These are phyloP conservation scores for Marmota monax DNA, from an alignment of 2,113 vertebrate species.

Conservation along the genomic window DNA sequence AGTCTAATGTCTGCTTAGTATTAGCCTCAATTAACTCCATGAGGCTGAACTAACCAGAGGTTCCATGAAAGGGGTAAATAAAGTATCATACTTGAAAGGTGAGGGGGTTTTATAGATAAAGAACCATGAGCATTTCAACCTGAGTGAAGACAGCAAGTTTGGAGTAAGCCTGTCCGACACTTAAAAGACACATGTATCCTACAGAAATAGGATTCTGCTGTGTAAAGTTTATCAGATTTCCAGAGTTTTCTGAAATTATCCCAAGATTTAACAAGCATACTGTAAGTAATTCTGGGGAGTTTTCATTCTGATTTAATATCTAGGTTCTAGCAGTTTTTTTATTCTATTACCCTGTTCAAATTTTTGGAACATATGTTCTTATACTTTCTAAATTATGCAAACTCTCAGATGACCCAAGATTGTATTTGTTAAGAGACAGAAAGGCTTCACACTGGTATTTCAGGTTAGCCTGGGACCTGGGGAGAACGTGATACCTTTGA, in stretches of 20 bases:
- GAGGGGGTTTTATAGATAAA: background rate
- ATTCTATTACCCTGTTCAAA: background rate
- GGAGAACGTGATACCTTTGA: slow-evolving; percentile 55
- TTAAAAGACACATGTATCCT: background rate
- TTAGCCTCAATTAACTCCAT: background rate
- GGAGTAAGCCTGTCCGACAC: background rate
- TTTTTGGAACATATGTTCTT: background rate
- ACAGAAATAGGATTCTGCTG: background rate
- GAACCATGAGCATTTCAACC: background rate
- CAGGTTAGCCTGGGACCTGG: background rate
- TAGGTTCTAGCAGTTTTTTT: background rate
- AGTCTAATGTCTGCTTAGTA: background rate
- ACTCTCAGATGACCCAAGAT: background rate
- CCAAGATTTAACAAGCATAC: background rate
- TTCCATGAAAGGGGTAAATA: background rate
- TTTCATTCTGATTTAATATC: background rate
- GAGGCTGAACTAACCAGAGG: background rate
- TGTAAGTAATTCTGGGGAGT: background rate
- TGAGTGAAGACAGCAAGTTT: background rate
- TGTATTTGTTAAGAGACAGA: background rate
- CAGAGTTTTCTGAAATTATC: background rate
- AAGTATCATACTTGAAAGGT: background rate
- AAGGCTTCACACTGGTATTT: background rate
- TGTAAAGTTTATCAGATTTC: background rate
- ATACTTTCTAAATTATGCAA: slow-evolving; percentile 17